Base-by-base conservation (phyloP, 2,888 invertebrate genomes). In the Seladonia tumulorum region DNA sequence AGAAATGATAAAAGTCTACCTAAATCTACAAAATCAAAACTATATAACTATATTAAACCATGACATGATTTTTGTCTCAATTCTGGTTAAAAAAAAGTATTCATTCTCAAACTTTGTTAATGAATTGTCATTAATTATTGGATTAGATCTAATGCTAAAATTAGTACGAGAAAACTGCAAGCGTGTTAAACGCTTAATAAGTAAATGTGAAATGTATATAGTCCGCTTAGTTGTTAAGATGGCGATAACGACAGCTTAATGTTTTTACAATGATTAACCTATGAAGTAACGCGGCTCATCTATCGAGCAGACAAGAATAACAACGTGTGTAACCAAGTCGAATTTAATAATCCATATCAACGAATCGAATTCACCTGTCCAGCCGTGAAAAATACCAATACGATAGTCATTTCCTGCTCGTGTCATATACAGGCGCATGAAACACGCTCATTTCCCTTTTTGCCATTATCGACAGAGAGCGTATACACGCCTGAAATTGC, bases 291-390 rank as follows among this genome's bases (percentile, higher is more conserved):
- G 25, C 14, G 29, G 8, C 68, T 10, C 18, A 22, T 29, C 29
- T 16, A 68, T 39, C 39, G 22, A 42, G 4, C 12, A 18, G 7
- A 3, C 10, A 18, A 16, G 39, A 39, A 39, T 42, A 39, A 39
- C 18, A 0, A 22, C 35, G 35, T 22, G 39, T 14, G 22, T 39
- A 60, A 39, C 16, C 8, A 18, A 25, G 25, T 60, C 25, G 42
- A 60, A 57, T 57, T 75, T 25, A 60, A 76, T 63, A 25, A 63
- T 76, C 29, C n/a, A 47, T 68, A 49, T 8, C n/a, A 10, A 39
- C 35, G 29, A 14, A 66, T 66, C 29, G 35, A 29, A 45, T 66
- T 76, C 47, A 29, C 25, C 57, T 63, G 22, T 25, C 25, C 29
- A 22, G 5, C 10, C 45, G 35, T 16, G 25, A 63, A 66, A 66